These are phyloP conservation scores for Phengaris alcon DNA, from an alignment of 2,888 invertebrate genomes.

Conservation along the genomic window DNA sequence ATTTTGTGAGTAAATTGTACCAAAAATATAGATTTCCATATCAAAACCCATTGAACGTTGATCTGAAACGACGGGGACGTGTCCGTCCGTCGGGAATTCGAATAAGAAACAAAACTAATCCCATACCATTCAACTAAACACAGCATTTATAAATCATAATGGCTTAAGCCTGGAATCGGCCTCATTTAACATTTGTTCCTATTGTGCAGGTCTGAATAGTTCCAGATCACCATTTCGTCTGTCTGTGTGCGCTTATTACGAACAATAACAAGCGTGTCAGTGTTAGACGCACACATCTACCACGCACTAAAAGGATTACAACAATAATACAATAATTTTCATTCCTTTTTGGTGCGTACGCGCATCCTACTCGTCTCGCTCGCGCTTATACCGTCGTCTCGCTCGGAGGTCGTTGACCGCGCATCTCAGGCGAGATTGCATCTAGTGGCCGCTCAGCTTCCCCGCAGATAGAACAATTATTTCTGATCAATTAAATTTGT, in stretches of 20 bases:
- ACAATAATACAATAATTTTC: conserved; percentile 74
- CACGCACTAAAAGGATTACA: conserved; percentile 60
- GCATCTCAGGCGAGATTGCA: conserved; percentile 76
- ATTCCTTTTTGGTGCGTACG: conserved; percentile 78
- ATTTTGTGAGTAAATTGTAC: not conserved
- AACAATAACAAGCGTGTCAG: conserved; percentile 43
- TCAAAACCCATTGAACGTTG: conserved; percentile 34
- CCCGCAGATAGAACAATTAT: conserved; percentile 68
- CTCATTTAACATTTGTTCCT: conserved; percentile 20
- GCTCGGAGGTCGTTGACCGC: conserved; percentile 71
- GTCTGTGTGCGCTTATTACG: conserved; percentile 35
- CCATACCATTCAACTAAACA: conserved; percentile 33
- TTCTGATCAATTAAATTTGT: conserved; percentile 68
- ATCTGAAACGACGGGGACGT: conserved; percentile 50
- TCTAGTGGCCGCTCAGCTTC: conserved; percentile 75
- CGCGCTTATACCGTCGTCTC: conserved; percentile 55
- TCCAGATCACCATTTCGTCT: conserved; percentile 52
- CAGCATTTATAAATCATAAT: conserved; percentile 40
- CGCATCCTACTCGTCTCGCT: conserved; percentile 64
- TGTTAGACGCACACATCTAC: conserved; percentile 57
- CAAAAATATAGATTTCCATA: conserved; percentile 16
- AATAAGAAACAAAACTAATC: conserved; percentile 59
- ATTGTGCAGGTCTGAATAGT: conserved; percentile 29
- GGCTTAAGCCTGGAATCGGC: conserved; percentile 34
- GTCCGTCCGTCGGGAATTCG: conserved; percentile 60